Evolutionary conservation across 2,888 invertebrate genomes (phyloP).

Genomic region (Malacosoma neustria): DNA sequence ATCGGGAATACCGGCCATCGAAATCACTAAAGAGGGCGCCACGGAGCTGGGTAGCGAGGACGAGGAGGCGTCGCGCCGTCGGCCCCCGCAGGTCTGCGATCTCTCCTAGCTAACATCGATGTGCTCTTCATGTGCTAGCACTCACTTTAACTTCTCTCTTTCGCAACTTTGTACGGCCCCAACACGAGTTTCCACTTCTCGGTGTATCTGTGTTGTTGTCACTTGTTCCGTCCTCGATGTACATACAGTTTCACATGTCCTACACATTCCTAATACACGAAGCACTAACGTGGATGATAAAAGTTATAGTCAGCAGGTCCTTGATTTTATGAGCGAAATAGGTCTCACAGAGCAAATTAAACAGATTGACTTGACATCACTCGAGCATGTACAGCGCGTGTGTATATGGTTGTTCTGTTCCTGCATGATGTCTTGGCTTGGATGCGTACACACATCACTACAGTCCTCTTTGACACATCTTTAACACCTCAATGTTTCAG

Average conservation of each 20-base stretch:
- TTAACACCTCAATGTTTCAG: conserved; percentile 32
- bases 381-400: conserved; percentile 63
- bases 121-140: conserved; percentile 69
- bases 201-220: conserved; percentile 68
- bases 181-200: conserved; percentile 67
- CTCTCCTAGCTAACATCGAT: conserved; percentile 68
- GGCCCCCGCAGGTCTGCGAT: conserved; percentile 70
- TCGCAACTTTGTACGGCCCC: conserved; percentile 56
- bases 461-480: conserved; percentile 29
- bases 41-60: conserved; percentile 84
- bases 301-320: conserved; percentile 13
- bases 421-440: conserved; percentile 74
- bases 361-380: conserved; percentile 46
- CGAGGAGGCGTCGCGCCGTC: conserved; percentile 60
- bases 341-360: conserved; percentile 56
- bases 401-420: conserved; percentile 63
- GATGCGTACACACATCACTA: conserved; percentile 45
- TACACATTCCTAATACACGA: conserved; percentile 31
- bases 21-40: conserved; percentile 86
- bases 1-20: conserved; percentile 77
- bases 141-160: conserved; percentile 66
- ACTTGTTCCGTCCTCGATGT: conserved; percentile 58
- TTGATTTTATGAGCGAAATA: conserved; percentile 29
- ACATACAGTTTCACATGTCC: conserved; percentile 41
- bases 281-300: conserved; percentile 21